Evolutionary conservation across 1,140 invertebrate genomes (phyloP).

Genomic region (Drosophila nannoptera): DNA sequence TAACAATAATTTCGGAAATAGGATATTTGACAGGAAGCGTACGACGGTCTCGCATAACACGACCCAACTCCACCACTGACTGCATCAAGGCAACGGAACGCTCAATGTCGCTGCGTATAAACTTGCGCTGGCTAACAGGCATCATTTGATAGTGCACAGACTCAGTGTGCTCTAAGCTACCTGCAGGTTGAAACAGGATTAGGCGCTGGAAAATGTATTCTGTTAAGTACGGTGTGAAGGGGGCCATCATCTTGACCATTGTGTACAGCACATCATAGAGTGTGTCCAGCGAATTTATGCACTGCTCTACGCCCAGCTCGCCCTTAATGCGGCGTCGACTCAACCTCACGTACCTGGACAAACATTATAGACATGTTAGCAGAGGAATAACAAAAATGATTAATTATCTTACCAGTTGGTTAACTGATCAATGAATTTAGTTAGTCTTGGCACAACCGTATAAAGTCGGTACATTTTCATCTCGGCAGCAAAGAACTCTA

Average conservation of each 20-base stretch:
- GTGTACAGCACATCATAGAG: constrained; percentile 93
- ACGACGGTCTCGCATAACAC: constrained; percentile 94
- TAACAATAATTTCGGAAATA: constrained; percentile 95
- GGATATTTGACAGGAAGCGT: constrained; percentile 98
- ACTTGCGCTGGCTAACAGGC: constrained; percentile 84
- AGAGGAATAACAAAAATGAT: too few relatives aligned
- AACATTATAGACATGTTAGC: not conserved
- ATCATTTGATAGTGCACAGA: constrained; percentile 95
- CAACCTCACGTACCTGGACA: constrained; percentile 91
- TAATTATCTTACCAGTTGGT: constrained; percentile 89
- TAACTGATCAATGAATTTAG: constrained; percentile 98
- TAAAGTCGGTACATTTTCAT: constrained; percentile 97
- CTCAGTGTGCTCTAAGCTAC: constrained; percentile 45
- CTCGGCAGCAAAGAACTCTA: constrained; percentile 93
- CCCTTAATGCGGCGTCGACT: constrained; percentile 96
- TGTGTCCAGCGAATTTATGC: constrained; percentile 90
- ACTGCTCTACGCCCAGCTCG: constrained; percentile 88
- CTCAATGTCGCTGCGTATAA: constrained; percentile 94
- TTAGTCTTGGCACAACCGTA: constrained; percentile 94
- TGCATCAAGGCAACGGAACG: constrained; percentile 94
- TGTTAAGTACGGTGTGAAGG: constrained; percentile 98
- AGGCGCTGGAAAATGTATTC: constrained; percentile 97
- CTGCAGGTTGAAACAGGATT: constrained; percentile 70
- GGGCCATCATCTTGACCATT: constrained; percentile 95
- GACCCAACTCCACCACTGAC: constrained; percentile 94